Base-by-base conservation (phyloP, 1,140 invertebrate genomes). In the Triops longicaudatus region DNA sequence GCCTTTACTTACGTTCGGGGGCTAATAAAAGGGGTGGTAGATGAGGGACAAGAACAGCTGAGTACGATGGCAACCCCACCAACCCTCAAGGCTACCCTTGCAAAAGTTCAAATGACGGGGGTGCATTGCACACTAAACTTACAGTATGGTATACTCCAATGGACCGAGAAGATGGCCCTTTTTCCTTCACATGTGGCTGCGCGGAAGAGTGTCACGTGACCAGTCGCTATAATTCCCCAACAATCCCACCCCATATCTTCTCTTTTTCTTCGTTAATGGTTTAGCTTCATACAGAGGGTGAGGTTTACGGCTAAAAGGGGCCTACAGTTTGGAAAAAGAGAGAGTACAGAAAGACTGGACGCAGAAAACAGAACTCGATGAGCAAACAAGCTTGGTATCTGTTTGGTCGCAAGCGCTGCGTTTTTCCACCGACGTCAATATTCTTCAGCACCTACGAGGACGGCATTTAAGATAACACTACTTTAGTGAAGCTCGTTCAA, bases 251-350 rank as follows among this genome's bases (percentile, higher is more conserved):
- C 50, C 50, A 63, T 63, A 63, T 63, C 50, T 63, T 63, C 50
- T 63, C 50, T 63, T 22, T 63, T 63, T 37, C 31, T 37, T 63
- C 10, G 50, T 63, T 63, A 63, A 63, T 63, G 50, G 50, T 63
- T 63, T 63, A 63, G 50, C 50, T 63, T 63, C 50, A 63, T 63
- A 63, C 50, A 63, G 50, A 37, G 50, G 50, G 50, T 63, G 50
- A 63, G 50, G 5, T 63, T 63, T 63, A 63, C 50, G 50, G 22
- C 50, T 22, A 22, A 7, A 7, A 7, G 31, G 31, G 31, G 31
- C 2, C 2, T 2, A 7, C 2, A 7, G 31, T 37, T 37, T 14
- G n/a, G n/a, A n/a, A n/a, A n/a, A n/a, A n/a, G 17, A 63, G 50
- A 14, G 50, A 22, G 22, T 5, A 63, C n/a, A 22, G 14, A 14